These are phyloP conservation scores for Astreopora myriophthalma DNA, from an alignment of 64 coral and sea anemone genomes.

Conservation along the genomic window DNA sequence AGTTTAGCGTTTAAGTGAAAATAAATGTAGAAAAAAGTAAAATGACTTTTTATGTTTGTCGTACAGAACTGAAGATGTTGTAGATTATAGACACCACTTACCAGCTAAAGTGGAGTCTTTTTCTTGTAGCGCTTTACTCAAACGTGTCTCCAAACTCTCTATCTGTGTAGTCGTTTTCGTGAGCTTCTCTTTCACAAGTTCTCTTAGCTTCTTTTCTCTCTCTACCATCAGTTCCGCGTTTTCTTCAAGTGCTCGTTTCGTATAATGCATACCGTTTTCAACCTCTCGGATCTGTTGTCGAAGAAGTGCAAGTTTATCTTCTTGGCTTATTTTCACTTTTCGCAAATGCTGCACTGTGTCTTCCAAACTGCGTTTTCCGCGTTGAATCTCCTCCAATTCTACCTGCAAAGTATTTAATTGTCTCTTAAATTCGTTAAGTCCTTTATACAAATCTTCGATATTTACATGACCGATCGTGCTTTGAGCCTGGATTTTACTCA, in stretches of 20 bases:
- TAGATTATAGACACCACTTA: no score
- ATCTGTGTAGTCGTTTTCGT: conserved; percentile 38
- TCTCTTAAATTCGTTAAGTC: conserved; percentile 39
- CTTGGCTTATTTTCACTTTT: conserved; percentile 38
- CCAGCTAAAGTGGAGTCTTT: neutral
- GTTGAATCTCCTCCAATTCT: conserved; percentile 43
- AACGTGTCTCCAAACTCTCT: conserved; percentile 52
- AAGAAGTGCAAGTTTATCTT: conserved; percentile 55
- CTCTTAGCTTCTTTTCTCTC: conserved; percentile 63
- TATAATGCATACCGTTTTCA: conserved; percentile 40
- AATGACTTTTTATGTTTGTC: no score
- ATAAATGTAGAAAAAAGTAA: no score
- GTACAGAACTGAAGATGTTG: no score
- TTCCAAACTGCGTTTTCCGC: conserved; percentile 31
- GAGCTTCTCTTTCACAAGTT: conserved; percentile 47
- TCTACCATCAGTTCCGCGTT: conserved; percentile 41
- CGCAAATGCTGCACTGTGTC: conserved; percentile 18
- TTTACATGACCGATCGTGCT: neutral
- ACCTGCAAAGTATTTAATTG: conserved; percentile 48
- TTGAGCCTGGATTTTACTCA: neutral
- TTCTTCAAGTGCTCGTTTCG: conserved; percentile 10
- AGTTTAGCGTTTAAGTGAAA: no score
- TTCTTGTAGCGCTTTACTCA: conserved; percentile 29
- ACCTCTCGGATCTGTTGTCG: conserved; percentile 29
- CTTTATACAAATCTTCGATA: conserved; percentile 30